Evolutionary conservation across 2,888 invertebrate genomes (phyloP).

Genomic region (Scaptomyza flava): DNA sequence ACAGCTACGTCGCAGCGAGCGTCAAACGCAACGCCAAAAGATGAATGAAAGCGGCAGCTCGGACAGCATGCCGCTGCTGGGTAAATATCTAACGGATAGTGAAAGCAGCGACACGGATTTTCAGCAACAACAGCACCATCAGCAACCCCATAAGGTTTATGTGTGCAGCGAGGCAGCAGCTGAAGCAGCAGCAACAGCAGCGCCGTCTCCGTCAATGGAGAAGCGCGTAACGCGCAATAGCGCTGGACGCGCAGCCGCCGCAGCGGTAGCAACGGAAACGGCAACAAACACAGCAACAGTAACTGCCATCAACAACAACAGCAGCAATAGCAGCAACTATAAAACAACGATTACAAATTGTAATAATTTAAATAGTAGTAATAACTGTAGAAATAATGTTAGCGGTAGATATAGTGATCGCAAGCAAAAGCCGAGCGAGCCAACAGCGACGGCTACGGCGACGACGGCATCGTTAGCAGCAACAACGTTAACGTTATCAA

Average conservation of each 20-base stretch:
- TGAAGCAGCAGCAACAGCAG: slow-evolving; percentile 13
- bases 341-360: slow-evolving; percentile 78
- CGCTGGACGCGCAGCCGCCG: slow-evolving; percentile 43
- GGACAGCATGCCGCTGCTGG: slow-evolving; percentile 30
- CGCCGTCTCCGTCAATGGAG: slow-evolving; percentile 35
- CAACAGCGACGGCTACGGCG: slow-evolving; percentile 34
- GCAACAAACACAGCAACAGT: slow-evolving; percentile 24
- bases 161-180: slow-evolving; percentile 18
- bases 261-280: slow-evolving; percentile 22
- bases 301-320: slow-evolving; percentile 28
- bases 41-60: slow-evolving; percentile 22
- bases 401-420: slow-evolving; percentile 72
- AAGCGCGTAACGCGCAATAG: slow-evolving; percentile 78
- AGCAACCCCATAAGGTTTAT: slow-evolving; percentile 31
- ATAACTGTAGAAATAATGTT: slow-evolving; percentile 65
- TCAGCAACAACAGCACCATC: slow-evolving; percentile 40
- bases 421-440: slow-evolving; percentile 59
- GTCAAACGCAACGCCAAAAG: slow-evolving; percentile 62
- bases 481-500: slow-evolving; percentile 33
- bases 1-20: slow-evolving; percentile 68
- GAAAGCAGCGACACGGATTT: slow-evolving; percentile 67
- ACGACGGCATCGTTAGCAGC: slow-evolving; percentile 44
- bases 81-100: slow-evolving; percentile 57
- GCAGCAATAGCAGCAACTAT: slow-evolving; percentile 42
- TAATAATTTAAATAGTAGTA: slow-evolving; percentile 78